Percentiles rank a stretch among this genome's conserved stretches.
These are phyloP conservation scores for Marcusenius ussheri DNA, from an alignment of 2,113 vertebrate species.

Conservation along the genomic window DNA sequence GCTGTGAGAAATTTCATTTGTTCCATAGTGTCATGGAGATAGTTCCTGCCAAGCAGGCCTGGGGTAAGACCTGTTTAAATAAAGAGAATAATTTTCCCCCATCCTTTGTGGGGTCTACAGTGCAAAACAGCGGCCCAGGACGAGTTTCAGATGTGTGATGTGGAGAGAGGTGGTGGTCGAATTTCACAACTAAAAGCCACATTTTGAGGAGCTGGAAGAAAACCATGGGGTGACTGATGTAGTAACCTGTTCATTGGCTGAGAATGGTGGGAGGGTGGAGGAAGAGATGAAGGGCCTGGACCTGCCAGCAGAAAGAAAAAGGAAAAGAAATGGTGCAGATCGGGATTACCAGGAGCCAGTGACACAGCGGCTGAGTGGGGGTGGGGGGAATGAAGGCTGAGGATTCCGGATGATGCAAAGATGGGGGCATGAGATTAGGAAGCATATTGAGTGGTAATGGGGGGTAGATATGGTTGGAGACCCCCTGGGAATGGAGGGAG, in stretches of 20 bases:
- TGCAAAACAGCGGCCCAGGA: neutral
- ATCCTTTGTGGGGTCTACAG: neutral
- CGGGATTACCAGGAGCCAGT: neutral
- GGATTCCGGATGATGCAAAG: neutral
- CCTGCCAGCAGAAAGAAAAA: neutral
- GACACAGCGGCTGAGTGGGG: neutral
- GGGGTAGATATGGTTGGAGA: neutral
- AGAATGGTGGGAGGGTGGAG: neutral
- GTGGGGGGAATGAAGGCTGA: neutral
- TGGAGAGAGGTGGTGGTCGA: neutral
- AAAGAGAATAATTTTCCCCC: neutral
- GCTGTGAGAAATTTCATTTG: conserved; percentile 7
- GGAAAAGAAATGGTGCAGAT: neutral
- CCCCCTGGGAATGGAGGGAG: neutral
- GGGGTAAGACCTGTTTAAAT: conserved; percentile 24
- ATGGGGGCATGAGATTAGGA: neutral
- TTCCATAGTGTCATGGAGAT: conserved; percentile 27
- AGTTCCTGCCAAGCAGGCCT: conserved; percentile 12
- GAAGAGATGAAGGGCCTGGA: neutral
- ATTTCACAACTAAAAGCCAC: neutral
- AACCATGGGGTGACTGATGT: neutral
- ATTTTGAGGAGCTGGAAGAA: neutral
- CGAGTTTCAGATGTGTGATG: neutral
- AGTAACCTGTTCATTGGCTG: neutral
- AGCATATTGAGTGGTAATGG: neutral